A percentile compares a stretch with the other conserved stretches of the same genome.
Conservation (phyloP, 2,797 vertebrate species). For the Hypotaenidia philippensis region DNA sequence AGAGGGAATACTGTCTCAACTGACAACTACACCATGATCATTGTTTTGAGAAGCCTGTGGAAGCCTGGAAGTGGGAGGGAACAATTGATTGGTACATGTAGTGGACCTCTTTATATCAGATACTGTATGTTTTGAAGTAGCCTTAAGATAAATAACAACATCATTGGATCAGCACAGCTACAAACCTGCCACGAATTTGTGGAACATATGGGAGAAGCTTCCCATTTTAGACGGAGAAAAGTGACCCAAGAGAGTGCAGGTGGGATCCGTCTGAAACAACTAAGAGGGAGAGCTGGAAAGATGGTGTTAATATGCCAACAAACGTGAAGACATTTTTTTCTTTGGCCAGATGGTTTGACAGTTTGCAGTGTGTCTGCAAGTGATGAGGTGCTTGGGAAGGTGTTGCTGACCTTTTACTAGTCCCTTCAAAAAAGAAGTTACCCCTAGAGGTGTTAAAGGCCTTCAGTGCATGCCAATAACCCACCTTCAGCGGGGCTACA, state of each 20-base stretch:
- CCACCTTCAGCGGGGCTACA: background rate
- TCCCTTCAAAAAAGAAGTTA: background rate
- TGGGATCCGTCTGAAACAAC: background rate
- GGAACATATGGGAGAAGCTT: background rate
- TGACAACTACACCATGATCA: background rate
- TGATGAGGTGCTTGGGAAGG: background rate
- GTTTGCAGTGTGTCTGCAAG: background rate
- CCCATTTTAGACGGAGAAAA: background rate
- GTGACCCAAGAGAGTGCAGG: background rate
- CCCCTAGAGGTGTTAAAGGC: background rate
- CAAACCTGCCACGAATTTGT: background rate
- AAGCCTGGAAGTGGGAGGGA: background rate
- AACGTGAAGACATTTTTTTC: background rate
- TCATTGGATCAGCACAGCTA: background rate
- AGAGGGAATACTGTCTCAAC: background rate
- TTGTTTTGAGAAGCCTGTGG: background rate
- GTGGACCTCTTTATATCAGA: background rate
- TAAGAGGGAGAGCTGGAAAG: background rate
- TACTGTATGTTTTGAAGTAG: background rate
- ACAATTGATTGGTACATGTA: background rate
- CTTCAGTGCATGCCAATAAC: background rate
- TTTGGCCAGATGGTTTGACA: background rate
- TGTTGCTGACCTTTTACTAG: background rate
- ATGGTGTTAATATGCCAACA: background rate
- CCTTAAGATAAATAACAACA: background rate